Evolutionary conservation across 2,113 vertebrate species (phyloP).

Genomic region (Macquaria ambigua): DNA sequence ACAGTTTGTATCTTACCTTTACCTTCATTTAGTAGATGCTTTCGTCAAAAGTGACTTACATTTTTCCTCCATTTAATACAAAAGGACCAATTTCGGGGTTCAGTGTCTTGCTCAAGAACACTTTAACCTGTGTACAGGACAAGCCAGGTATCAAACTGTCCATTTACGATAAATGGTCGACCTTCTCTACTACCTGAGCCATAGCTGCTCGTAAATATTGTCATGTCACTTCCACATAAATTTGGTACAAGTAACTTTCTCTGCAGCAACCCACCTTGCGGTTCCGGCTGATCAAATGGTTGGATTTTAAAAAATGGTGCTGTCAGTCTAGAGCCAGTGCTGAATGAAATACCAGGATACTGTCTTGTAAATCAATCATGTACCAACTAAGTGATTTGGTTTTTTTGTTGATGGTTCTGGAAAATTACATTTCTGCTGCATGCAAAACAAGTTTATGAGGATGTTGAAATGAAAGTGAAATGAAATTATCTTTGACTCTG

Average conservation of each 20-base stretch:
- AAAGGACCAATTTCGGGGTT: neutral
- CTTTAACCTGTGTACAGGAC: neutral
- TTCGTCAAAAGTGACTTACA: neutral
- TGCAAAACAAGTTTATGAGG: conserved; percentile 25
- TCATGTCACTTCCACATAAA: neutral
- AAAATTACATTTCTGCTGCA: neutral
- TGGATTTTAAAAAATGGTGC: neutral
- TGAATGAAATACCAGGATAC: neutral
- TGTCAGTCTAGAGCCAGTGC: neutral
- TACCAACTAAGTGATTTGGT: neutral
- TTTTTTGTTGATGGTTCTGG: neutral
- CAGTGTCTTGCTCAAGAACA: neutral
- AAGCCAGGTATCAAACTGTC: neutral
- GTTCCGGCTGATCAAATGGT: neutral
- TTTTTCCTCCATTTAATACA: neutral
- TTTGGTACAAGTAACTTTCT: neutral
- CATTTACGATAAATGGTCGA: neutral
- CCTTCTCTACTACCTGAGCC: neutral
- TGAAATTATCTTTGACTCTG: conserved; percentile 26
- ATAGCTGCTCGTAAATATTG: neutral
- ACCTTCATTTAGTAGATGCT: neutral
- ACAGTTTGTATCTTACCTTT: neutral
- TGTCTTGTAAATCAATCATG: conserved; percentile 7
- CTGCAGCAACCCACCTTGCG: neutral
- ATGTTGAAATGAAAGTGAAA: conserved; percentile 40